Evolutionary conservation across 2,888 invertebrate genomes (phyloP).

Genomic region (Papilio demoleus): DNA sequence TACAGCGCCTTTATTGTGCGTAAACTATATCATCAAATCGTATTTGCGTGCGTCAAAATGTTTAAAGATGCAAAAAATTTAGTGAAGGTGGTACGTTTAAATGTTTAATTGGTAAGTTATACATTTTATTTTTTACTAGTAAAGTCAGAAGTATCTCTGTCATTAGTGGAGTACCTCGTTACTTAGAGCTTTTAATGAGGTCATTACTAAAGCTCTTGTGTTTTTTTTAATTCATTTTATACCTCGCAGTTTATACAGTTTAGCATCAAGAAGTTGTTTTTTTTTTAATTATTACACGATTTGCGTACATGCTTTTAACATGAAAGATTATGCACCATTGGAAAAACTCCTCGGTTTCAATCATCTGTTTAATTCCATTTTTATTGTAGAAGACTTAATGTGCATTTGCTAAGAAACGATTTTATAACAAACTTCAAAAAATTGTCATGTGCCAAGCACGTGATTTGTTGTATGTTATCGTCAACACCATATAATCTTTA

Average conservation of each 20-base stretch:
- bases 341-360: too few relatives aligned
- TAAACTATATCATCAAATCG: too few relatives aligned
- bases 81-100: not conserved
- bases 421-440: too few relatives aligned
- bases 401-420: too few relatives aligned
- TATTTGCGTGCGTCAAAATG: too few relatives aligned
- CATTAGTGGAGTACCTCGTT: conserved; percentile 14
- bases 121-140: not conserved
- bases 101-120: not conserved
- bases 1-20: too few relatives aligned
- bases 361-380: too few relatives aligned
- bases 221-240: conserved; percentile 13
- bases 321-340: too few relatives aligned
- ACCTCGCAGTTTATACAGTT: not conserved
- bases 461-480: too few relatives aligned
- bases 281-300: not conserved
- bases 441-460: too few relatives aligned
- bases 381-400: too few relatives aligned
- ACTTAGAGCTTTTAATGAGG: conserved; percentile 16
- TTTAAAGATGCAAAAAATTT: not conserved
- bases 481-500: too few relatives aligned
- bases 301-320: not conserved
- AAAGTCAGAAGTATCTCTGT: not conserved
- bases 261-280: not conserved
- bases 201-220: conserved; percentile 14